Conservation (phyloP, 2,797 vertebrate genomes). For the Gephyroberyx darwinii region DNA sequence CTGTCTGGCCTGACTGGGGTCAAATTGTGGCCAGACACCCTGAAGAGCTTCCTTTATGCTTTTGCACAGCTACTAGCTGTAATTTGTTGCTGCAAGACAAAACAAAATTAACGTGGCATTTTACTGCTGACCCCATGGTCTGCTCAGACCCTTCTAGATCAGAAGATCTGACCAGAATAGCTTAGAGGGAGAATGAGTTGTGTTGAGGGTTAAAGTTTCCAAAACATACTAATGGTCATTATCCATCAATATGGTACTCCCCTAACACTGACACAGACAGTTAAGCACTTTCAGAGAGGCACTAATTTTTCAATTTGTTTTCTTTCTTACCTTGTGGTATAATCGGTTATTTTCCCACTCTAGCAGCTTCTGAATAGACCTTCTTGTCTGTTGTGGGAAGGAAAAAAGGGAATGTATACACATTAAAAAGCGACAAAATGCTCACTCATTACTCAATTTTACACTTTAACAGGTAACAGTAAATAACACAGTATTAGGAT, state of each 20-base stretch:
- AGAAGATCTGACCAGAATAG: slow-evolving; percentile 63
- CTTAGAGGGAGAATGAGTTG: slow-evolving; percentile 56
- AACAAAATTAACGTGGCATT: slow-evolving; percentile 78
- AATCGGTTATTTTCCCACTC: slow-evolving; percentile 99
- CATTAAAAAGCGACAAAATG: slow-evolving; percentile 28
- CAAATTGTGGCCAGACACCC: slow-evolving; percentile 81
- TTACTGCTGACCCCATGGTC: slow-evolving; percentile 77
- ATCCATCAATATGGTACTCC: slow-evolving; percentile 54
- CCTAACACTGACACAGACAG: slow-evolving; percentile 46
- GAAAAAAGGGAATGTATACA: slow-evolving; percentile 20
- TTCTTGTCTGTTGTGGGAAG: slow-evolving; percentile 86
- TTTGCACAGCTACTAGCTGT: slow-evolving; percentile 77
- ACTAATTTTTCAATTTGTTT: slow-evolving; percentile 26
- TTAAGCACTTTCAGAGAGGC: slow-evolving; percentile 55
- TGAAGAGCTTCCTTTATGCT: slow-evolving; percentile 80
- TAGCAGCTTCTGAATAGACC: slow-evolving; percentile 97
- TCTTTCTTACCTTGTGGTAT: slow-evolving; percentile 95
- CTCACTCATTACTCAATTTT: slow-evolving; percentile 39
- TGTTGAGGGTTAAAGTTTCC: slow-evolving; percentile 59
- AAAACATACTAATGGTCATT: slow-evolving; percentile 64
- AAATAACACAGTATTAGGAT: slow-evolving; percentile 67
- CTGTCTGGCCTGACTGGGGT: slow-evolving; percentile 78
- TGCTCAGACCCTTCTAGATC: slow-evolving; percentile 56
- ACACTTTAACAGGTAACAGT: slow-evolving; percentile 71
- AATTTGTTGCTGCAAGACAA: slow-evolving; percentile 83